Base-by-base conservation (phyloP, 2,888 invertebrate species). In the Hedychridium roseum region DNA sequence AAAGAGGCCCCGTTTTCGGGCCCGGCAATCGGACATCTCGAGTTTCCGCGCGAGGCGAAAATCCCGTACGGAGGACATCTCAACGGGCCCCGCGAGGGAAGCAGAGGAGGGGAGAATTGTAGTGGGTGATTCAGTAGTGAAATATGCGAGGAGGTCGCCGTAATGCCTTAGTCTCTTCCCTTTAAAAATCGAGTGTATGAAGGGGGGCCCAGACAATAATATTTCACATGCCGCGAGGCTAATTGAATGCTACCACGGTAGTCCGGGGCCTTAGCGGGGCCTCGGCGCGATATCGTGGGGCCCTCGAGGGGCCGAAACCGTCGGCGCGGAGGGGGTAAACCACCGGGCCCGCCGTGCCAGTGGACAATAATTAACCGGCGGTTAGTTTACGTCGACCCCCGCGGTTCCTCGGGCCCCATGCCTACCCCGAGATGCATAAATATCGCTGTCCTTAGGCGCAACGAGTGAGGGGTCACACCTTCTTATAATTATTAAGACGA, bases 181-280 rank as follows among this genome's bases (percentile, higher is more conserved):
- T 51, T 57, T 60, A 63, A 62, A 69, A 66, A 68, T 67, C 67
- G 69, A 64, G 62, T 56, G 61, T 64, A 67, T 38, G 68, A 64
- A 61, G 44, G 64, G 56, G 61, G 59, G 53, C 69, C 31, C 3
- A 52, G 66, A 66, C 64, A 64, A 64, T 65, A 72, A 76, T 76
- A 78, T 73, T 74, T 78, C 71, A 76, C 74, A 67, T 73, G 67
- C 69, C 66, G 71, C 69, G 73, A 70, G 64, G 70, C 71, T 76
- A 78, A 78, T 78, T 78, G 77, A 78, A 78, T 75, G 77, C 76
- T 77, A 76, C 77, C 71, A 72, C 72, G 74, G 74, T 76, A 76
- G 75, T 77, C 73, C 64, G 63, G 60, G 59, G 65, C 62, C 67
- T 67, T 64, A 67, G 60, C 65, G 57, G 59, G 62, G 57, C 50